Evolutionary conservation across 2,113 vertebrate species (phyloP).

Genomic region (Hyaena hyaena): DNA sequence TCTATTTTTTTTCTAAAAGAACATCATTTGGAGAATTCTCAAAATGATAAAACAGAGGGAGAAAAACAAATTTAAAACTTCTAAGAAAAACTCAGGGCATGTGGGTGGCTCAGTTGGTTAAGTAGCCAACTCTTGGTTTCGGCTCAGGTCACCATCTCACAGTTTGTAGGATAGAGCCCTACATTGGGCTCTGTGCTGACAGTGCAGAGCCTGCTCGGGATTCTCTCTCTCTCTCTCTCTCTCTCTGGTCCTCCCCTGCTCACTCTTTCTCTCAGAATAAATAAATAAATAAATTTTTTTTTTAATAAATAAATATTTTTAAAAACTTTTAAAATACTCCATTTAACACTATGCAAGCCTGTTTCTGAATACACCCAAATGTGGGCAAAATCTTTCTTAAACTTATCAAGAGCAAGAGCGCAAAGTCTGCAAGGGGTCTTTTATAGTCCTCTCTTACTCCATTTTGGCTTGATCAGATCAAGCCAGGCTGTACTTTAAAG

Average conservation of each 20-base stretch:
- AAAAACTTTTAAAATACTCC: not conserved
- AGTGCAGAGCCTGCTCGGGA: too few species aligned
- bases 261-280: too few species aligned
- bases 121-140: too few species aligned
- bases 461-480: not conserved
- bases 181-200: too few species aligned
- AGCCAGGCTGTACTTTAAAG: not conserved
- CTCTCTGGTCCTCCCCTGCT: too few species aligned
- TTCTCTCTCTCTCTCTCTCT: too few species aligned
- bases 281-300: too few species aligned
- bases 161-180: too few species aligned
- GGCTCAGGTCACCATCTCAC: too few species aligned
- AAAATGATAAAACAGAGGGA: not conserved
- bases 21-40: constrained; percentile 24
- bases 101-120: too few species aligned
- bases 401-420: not conserved
- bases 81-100: not conserved
- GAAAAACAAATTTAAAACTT: not conserved
- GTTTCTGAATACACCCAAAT: not conserved
- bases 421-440: not conserved
- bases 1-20: not conserved
- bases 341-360: not conserved
- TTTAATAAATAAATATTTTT: too few species aligned
- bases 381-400: not conserved
- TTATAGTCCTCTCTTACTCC: not conserved